phyloP scores from a whole-genome alignment of 64 coral and sea anemone genomes.

The Acropora yongei region DNA sequence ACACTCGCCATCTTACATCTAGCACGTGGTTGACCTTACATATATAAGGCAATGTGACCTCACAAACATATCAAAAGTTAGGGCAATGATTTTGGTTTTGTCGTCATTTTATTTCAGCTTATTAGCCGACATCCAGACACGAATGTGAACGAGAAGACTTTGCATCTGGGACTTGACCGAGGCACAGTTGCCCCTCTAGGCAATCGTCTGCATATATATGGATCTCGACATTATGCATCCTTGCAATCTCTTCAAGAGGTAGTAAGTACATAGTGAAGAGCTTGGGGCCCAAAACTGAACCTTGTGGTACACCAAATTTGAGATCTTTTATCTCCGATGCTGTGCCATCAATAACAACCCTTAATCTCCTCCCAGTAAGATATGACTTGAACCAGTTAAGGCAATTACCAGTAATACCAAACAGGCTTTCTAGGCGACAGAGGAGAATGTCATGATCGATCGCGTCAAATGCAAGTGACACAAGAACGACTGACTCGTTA shows the following conservation, averaged over 20 bases:
- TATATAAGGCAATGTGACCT: no score
- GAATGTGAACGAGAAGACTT: background rate
- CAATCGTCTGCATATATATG: background rate
- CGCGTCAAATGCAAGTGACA: background rate
- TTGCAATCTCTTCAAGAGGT: background rate
- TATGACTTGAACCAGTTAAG: slow-evolving; percentile 23
- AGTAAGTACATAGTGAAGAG: background rate
- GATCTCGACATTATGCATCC: background rate
- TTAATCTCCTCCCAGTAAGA: background rate
- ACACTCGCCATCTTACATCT: no score
- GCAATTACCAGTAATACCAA: slow-evolving; percentile 26
- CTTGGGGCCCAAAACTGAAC: background rate
- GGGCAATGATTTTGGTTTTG: background rate
- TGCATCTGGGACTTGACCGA: background rate
- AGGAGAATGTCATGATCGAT: background rate
- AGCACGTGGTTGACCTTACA: no score
- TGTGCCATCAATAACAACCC: background rate
- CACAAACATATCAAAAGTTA: background rate
- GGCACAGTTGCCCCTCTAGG: background rate
- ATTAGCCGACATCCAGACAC: background rate
- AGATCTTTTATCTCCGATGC: slow-evolving; percentile 1
- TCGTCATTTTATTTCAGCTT: background rate
- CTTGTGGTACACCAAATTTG: background rate
- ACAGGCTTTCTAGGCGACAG: background rate
- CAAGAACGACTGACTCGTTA: background rate